These are phyloP conservation scores for Synergus itoensis DNA, from an alignment of 2,888 invertebrate species.

Conservation along the genomic window DNA sequence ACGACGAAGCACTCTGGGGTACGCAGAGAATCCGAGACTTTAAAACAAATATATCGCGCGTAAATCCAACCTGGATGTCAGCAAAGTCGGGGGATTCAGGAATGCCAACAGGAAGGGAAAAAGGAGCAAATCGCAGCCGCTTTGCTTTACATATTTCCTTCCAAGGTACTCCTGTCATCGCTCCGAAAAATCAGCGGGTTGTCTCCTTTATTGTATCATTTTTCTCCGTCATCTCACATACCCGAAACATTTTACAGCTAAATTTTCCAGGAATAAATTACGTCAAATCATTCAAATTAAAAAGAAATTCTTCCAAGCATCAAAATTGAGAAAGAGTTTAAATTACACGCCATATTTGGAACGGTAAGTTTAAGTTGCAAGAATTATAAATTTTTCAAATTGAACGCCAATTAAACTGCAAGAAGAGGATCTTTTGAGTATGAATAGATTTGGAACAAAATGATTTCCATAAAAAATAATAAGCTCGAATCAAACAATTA, in stretches of 20 bases:
- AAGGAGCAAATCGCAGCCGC: conserved; percentile 71
- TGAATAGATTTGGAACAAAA: not conserved
- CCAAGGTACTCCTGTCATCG: conserved; percentile 59
- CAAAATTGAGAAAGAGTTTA: conserved; percentile 31
- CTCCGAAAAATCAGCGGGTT: conserved; percentile 52
- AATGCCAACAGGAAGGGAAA: conserved; percentile 50
- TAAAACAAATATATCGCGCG: conserved; percentile 77
- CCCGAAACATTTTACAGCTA: conserved; percentile 2
- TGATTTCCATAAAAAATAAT: not conserved
- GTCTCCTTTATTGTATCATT: conserved; percentile 54
- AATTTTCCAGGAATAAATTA: conserved; percentile 44
- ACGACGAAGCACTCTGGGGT: conserved; percentile 48
- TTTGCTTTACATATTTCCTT: conserved; percentile 73
- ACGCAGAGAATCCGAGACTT: conserved; percentile 68
- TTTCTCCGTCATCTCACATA: conserved; percentile 31
- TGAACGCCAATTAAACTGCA: too few species aligned
- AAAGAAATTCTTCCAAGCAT: not conserved
- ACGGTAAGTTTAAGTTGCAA: too few species aligned
- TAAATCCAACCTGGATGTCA: conserved; percentile 73
- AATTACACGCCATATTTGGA: not conserved
- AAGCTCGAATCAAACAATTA: not conserved
- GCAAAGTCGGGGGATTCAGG: conserved; percentile 53
- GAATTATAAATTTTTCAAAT: too few species aligned
- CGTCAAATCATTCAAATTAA: conserved; percentile 34
- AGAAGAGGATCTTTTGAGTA: not conserved